A percentile compares a stretch with the other conserved stretches of the same genome.
Evolutionary conservation across 2,888 invertebrate species (phyloP).

Genomic region (Drosophila niveifrons): DNA sequence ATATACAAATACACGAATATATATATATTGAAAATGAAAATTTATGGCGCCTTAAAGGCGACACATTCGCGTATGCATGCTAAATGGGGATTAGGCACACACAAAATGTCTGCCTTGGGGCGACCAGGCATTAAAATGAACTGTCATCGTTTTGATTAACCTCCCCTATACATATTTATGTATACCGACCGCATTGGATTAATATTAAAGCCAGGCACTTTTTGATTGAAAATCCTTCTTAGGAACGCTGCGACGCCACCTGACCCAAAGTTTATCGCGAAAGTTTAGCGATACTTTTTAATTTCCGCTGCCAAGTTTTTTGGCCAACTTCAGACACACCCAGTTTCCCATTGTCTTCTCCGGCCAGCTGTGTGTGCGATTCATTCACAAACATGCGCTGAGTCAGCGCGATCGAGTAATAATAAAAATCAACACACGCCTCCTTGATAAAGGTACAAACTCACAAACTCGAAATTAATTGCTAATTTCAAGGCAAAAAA

Average conservation of each 20-base stretch:
- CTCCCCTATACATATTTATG: too few relatives aligned
- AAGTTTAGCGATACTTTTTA: conserved; percentile 21
- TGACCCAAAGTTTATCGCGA: conserved; percentile 34
- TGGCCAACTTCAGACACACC: conserved; percentile 31
- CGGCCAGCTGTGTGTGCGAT: conserved; percentile 20
- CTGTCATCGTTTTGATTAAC: conserved; percentile 64
- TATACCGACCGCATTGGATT: conserved; percentile 31
- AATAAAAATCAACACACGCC: conserved; percentile 63
- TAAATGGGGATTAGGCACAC: conserved; percentile 69
- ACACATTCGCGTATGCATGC: conserved; percentile 73
- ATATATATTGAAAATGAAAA: conserved; percentile 71
- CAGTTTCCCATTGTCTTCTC: conserved; percentile 24
- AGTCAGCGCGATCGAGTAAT: conserved; percentile 45
- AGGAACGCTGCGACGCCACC: conserved; percentile 37
- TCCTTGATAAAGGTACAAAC: conserved; percentile 23
- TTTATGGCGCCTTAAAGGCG: conserved; percentile 77
- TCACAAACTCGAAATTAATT: conserved; percentile 64
- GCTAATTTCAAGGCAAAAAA: conserved; percentile 65
- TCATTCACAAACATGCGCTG: conserved; percentile 43
- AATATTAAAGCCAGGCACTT: conserved; percentile 16
- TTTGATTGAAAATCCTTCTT: conserved; percentile 11
- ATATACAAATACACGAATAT: conserved; percentile 3
- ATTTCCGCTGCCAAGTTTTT: conserved; percentile 47
- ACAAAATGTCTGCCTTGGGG: conserved; percentile 20
- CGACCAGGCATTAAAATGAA: conserved; percentile 51